These are phyloP conservation scores for Psephotus haematonotus DNA, from an alignment of 2,113 vertebrate genomes.

Conservation along the genomic window DNA sequence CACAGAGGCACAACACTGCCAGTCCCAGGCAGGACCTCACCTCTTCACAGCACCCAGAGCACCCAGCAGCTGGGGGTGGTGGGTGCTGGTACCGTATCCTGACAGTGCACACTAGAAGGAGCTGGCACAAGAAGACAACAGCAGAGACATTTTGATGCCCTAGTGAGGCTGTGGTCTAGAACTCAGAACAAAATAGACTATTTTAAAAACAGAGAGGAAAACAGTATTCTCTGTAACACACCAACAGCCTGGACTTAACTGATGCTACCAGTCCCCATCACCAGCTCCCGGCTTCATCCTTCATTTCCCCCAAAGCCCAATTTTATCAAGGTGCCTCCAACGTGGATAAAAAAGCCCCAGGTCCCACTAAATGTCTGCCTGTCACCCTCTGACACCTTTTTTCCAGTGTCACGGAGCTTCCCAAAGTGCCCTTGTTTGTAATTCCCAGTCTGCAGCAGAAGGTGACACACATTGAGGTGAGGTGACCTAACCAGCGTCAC, in stretches of 20 bases:
- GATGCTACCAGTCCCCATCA: background rate
- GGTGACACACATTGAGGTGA: slow-evolving; percentile 45
- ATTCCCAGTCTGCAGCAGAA: slow-evolving; percentile 33
- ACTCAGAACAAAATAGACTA: slow-evolving; percentile 28
- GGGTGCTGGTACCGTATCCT: rapidly evolving
- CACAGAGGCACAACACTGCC: rapidly evolving
- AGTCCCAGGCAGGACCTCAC: background rate
- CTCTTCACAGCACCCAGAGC: background rate
- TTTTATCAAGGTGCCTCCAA: background rate
- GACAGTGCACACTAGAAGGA: background rate
- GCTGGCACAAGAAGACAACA: background rate
- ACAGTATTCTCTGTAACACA: background rate
- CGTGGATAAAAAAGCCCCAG: background rate
- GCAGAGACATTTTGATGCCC: background rate
- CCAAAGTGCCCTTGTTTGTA: background rate
- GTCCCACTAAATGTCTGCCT: background rate
- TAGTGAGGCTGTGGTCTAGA: background rate
- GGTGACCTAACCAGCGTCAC: slow-evolving; percentile 9
- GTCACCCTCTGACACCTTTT: slow-evolving; percentile 16
- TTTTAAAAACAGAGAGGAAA: slow-evolving; percentile 2
- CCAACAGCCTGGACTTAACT: background rate
- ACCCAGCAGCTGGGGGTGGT: rapidly evolving
- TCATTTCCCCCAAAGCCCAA: background rate
- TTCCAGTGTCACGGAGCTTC: background rate
- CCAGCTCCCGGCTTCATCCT: background rate